Conservation (phyloP, 2,797 vertebrate genomes). For the Orientallactaga sibirica region DNA sequence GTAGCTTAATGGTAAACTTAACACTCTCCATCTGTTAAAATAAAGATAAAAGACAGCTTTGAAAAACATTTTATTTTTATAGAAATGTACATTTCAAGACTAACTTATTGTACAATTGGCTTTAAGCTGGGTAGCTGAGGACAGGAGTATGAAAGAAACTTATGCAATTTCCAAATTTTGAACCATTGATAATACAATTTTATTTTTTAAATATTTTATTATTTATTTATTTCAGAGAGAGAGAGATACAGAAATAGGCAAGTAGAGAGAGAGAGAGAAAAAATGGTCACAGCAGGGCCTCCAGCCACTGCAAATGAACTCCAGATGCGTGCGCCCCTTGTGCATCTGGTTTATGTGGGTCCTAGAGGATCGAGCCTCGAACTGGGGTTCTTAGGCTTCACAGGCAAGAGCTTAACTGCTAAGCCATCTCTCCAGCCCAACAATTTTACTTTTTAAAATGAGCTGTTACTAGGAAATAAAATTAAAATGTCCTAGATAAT, state of each 20-base stretch:
- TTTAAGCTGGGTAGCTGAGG: conserved; percentile 11
- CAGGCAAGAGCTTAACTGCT: no score
- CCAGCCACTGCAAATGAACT: no score
- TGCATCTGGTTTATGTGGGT: no score
- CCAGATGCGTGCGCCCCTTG: no score
- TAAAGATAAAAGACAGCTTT: conserved; percentile 8
- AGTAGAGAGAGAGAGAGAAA: no score
- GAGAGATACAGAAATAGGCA: no score
- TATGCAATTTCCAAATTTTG: conserved; percentile 41
- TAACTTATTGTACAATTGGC: conserved; percentile 51
- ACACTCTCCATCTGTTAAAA: conserved; percentile 38
- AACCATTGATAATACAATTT: conserved; percentile 42
- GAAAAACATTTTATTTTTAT: conserved; percentile 66
- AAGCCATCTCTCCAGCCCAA: no score
- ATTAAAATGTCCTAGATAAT: conserved; percentile 56
- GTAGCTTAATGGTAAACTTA: conserved; percentile 60
- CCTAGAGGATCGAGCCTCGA: no score
- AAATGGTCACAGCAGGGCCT: no score
- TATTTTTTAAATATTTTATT: conserved; percentile 35
- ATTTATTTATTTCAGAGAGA: background rate
- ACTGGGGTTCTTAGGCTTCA: no score
- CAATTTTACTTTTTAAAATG: conserved; percentile 9
- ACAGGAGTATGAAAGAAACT: background rate
- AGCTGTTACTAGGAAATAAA: conserved; percentile 61
- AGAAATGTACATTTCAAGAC: conserved; percentile 59